Conservation (phyloP, 2,797 vertebrate species). For the Pseudochaenichthys georgianus region DNA sequence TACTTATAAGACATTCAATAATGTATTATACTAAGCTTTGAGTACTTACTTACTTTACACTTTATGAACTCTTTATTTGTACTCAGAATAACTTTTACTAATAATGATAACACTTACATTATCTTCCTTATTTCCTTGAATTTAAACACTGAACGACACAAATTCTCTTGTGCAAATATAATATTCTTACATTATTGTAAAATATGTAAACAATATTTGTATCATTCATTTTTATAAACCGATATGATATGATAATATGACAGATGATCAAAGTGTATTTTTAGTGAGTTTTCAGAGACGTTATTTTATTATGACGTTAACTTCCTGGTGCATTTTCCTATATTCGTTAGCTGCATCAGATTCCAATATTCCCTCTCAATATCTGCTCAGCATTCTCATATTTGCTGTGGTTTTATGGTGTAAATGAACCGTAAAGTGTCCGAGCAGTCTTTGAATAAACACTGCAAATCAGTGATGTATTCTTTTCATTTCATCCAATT, state of each 20-base stretch:
- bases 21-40: not conserved
- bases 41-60: not conserved
- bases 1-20: not conserved
- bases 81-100: slow-evolving; percentile 3
- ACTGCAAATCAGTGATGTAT: not conserved
- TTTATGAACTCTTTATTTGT: not conserved
- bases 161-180: not conserved
- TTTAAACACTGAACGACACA: not conserved
- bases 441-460: not conserved
- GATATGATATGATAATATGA: too few relatives aligned
- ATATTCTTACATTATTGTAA: not conserved
- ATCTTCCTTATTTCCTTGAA: too few relatives aligned
- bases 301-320: not conserved
- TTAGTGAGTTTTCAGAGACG: not conserved
- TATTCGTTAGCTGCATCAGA: not conserved
- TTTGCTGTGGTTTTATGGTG: not conserved
- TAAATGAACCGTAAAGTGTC: not conserved
- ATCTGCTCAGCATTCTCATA: not conserved
- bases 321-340: not conserved
- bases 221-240: too few relatives aligned
- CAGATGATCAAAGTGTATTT: not conserved
- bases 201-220: not conserved
- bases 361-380: not conserved
- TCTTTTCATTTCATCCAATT: not conserved
- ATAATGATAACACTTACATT: not conserved